Base-by-base conservation (phyloP, 2,113 vertebrate species). In the Halichoeres trimaculatus region DNA sequence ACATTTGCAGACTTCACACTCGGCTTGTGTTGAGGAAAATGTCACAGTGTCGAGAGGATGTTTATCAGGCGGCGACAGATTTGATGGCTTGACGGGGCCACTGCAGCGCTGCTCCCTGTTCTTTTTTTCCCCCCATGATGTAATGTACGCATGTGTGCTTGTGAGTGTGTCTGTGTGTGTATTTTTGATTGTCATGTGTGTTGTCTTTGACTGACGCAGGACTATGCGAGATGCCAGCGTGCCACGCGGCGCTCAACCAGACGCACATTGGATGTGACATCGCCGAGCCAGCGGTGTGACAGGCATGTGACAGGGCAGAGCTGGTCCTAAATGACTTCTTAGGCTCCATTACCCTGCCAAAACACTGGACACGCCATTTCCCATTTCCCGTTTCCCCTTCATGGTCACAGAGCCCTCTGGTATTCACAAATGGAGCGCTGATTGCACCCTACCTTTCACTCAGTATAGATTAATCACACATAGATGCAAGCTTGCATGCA, bases 261-360 rank as follows among this genome's bases (percentile, higher is more conserved):
- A 85, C 80, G 40, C 85, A 80, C 90, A 90, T 92, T 65, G 62
- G 84, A 85, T 90, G 68, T 90, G 93, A 92, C 93, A 91, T 71
- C 10, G 72, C 70, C 54, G 80, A 89, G 85, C 82, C 83, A 77
- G 81, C 70, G 63, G 81, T 66, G 82, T 93, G 91, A 94, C 93
- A 93, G 90, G 85, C 89, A 88, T 92, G 88, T 90, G 84, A 90
- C 88, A 76, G 86, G 85, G 74, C 83, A 74, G 87, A 76, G 83
- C 88, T 80, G 90, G 74, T 80, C 85, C 84, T 85, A 89, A 92
- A 93, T 91, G 87, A 90, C 90, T 90, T 90, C 90, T 87, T 87
- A 87, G 86, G 90, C 86, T 84, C 89, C 86, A 93, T 94, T 93
- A 93, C 90, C 87, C 90, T 87, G 87, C 88, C 90, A 90, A 90